phyloP scores from a whole-genome alignment of 2,797 vertebrate species.

The Sebastes taczanowskii region DNA sequence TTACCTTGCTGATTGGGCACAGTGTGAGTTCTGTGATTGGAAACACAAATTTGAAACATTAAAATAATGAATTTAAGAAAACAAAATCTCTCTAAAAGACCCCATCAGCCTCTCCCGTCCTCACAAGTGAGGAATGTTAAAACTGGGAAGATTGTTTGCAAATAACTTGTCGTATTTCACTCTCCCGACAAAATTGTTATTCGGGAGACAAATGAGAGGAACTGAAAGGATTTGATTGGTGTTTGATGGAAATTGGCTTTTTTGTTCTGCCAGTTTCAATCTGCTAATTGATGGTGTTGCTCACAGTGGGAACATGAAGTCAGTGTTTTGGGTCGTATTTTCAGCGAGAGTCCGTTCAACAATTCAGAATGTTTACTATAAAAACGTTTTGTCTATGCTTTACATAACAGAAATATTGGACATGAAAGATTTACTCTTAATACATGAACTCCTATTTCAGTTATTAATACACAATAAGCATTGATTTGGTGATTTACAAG shows the following conservation, averaged over 20 bases:
- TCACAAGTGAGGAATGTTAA: not conserved
- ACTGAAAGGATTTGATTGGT: not conserved
- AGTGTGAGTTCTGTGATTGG: conserved; percentile 4
- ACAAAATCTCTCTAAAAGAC: not conserved
- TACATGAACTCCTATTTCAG: not conserved
- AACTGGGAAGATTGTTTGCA: not conserved
- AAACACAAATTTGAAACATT: not conserved
- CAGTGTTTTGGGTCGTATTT: accelerated
- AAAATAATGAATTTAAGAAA: not conserved
- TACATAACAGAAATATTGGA: not conserved
- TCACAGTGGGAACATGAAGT: not conserved
- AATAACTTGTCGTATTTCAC: not conserved
- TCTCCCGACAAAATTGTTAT: not conserved
- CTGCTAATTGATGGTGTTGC: not conserved
- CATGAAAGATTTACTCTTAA: not conserved
- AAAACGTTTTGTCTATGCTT: not conserved
- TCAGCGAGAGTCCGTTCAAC: not conserved
- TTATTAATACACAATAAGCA: too few relatives aligned
- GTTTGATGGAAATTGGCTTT: not conserved
- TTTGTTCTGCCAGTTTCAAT: not conserved
- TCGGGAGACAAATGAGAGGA: not conserved
- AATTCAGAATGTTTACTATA: not conserved
- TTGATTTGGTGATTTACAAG: too few relatives aligned
- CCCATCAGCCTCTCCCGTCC: not conserved
- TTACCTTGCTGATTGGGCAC: not conserved